Evolutionary conservation across 2,113 vertebrate genomes (phyloP).

Genomic region (Atlantisia rogersi): DNA sequence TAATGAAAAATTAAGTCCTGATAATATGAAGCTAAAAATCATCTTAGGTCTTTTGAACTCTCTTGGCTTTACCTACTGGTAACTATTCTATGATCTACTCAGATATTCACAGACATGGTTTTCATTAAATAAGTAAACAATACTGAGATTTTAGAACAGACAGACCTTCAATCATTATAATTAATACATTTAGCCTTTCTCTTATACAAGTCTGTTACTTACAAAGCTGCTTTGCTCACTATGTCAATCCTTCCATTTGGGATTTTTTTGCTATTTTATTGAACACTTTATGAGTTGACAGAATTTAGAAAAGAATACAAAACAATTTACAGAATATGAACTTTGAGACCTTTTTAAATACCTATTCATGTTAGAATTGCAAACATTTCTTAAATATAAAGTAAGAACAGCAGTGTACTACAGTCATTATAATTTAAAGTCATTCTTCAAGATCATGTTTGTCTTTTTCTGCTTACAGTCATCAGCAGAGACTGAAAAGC

Average conservation of each 20-base stretch:
- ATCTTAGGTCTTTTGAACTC: neutral
- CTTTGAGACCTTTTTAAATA: neutral
- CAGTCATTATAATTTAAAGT: neutral
- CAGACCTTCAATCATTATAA: neutral
- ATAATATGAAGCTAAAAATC: neutral
- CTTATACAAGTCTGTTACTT: neutral
- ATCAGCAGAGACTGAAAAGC: neutral
- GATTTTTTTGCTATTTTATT: neutral
- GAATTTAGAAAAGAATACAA: neutral
- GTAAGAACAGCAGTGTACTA: neutral
- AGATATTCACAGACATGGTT: neutral
- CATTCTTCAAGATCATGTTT: neutral
- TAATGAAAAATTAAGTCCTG: neutral
- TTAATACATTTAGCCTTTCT: neutral
- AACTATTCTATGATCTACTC: conserved; percentile 4
- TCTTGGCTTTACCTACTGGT: neutral
- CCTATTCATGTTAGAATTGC: neutral
- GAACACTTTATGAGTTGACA: neutral
- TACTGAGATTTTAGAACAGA: neutral
- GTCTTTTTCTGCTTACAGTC: neutral
- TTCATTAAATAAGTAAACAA: conserved; percentile 33
- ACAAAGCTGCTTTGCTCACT: neutral
- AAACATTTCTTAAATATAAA: neutral
- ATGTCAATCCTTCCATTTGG: neutral
- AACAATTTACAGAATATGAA: neutral